Conservation (phyloP, 2,888 invertebrate genomes). For the Cheilosia urbana region DNA sequence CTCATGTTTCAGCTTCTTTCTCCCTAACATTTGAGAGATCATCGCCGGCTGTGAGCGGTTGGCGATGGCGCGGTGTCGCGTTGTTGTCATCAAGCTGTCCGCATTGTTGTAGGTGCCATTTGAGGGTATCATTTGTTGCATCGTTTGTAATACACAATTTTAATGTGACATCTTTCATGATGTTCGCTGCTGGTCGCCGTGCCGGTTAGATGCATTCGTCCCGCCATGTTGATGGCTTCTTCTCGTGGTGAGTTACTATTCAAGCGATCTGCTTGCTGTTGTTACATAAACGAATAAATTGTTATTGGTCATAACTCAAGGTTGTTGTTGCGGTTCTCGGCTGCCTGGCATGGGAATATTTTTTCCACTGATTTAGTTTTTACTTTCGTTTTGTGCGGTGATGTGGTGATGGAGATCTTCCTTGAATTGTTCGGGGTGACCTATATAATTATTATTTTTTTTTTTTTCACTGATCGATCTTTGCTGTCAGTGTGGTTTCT, state of each 20-base stretch:
- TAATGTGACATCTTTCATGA: constrained; percentile 68
- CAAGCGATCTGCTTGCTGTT: constrained; percentile 28
- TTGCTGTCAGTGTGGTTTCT: neutral
- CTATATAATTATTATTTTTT: constrained; percentile 47
- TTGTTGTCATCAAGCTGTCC: constrained; percentile 33
- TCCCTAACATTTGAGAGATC: constrained; percentile 32
- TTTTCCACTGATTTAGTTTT: constrained; percentile 25
- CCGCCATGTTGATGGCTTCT: constrained; percentile 54
- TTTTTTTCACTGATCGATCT: constrained; percentile 12
- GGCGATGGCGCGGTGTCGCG: constrained; percentile 35
- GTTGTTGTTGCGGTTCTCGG: constrained; percentile 41
- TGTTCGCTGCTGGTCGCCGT: constrained; percentile 3
- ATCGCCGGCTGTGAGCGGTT: constrained; percentile 42
- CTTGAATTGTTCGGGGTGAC: constrained; percentile 41
- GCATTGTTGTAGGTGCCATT: constrained; percentile 69
- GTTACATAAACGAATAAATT: constrained; percentile 71
- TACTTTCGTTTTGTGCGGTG: constrained; percentile 22
- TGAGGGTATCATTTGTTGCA: constrained; percentile 67
- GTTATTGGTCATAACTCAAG: constrained; percentile 74
- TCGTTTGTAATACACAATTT: constrained; percentile 67
- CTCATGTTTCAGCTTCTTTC: constrained; percentile 60
- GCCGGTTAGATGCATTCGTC: constrained; percentile 43
- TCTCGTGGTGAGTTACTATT: constrained; percentile 41
- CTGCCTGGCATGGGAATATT: constrained; percentile 50
- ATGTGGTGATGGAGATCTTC: constrained; percentile 21